Evolutionary conservation across 2,113 vertebrate genomes (phyloP), one percentile per base, ranked within the genome.

Genomic region (Coreoperca whiteheadi): DNA sequence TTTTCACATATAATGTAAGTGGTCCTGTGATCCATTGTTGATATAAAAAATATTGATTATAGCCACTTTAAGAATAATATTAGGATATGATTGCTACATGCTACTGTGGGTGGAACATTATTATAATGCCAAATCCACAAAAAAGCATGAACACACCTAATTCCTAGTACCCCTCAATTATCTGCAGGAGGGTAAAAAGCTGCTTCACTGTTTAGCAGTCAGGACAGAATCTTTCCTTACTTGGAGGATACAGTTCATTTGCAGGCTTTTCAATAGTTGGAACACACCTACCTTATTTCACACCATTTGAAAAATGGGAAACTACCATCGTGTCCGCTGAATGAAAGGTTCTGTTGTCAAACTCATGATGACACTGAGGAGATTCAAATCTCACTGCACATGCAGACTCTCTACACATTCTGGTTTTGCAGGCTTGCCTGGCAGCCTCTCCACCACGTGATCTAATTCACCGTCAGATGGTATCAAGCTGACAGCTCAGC

Each of bases 371-470:
- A 57, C 66, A 76, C 0, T 48, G 46, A 63, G 37, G 37, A 25
- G 30, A 56, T 69, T 5, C 14, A 18, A 4, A 46, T 63, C 43
- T 69, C 9, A 4, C 16, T 63, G 25, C 43, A 74, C 46, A 63
- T 23, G 0, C 16, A 48, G 59, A 67, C 30, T 39, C 9, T 21
- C 48, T 56, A 53, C 20, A 8, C 50, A 11, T 21, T 65, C 48
- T 70, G 75, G 41, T 46, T 67, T 8, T 16, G 53, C 34, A 41
- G 65, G 65, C 28, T 6, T 15, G 50, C 59, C 66, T 25, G 30
- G 30, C 86, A 37, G 73, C 81, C 68, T 63, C 69, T 28, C 54
- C 82, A 57, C 78, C 65, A 76, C 64, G 54, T 79, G 74, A 87
- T 79, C 9, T 8, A 28, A 71, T 16, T 64, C 74, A 48, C 23